Base-by-base conservation (phyloP, 2,113 vertebrate species). In the Triplophysa rosa region DNA sequence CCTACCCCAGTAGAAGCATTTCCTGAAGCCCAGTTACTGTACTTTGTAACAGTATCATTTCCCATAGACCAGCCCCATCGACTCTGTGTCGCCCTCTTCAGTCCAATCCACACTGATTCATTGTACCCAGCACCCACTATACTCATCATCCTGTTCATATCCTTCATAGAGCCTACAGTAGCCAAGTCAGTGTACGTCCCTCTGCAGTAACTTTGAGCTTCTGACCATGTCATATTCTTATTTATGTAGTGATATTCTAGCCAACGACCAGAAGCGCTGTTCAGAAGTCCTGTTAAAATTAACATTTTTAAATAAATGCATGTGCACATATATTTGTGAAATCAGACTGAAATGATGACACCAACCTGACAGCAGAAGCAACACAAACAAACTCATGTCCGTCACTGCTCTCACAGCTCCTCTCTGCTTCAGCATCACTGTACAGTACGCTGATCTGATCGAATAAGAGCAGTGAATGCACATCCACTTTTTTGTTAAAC, bases 61-160 rank as follows among this genome's bases (percentile, higher is more conserved):
- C 78, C 78, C 13, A 42, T 45, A 56, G 79, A 62, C 83, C 75
- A 81, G 11, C 0, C 16, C 82, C 79, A 84, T 6, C 4, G 64
- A 8, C 13, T 40, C 45, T 59, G 33, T 24, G 14, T 6, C 6
- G 1, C 49, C 29, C 19, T 73, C 56, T 68, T 23, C 29, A 84
- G 75, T 54, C 83, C 79, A 54, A 81, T 84, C 83, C 83, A 84
- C n/a, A 74, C 54, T 8, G 62, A 11, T 13, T 64, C 75, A 17
- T 1, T 59, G 42, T 69, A 71, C 1, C 8, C 29, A 29, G 62
- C 67, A 72, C 5, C 12, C 29, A 67, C 62, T 19, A 23, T 8
- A 54, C 49, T 10, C 1, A 19, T 3, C 40, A 77, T 2, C 6
- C 8, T 23, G 13, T 7, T 73, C 47, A 56, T 10, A 9, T 74